These are phyloP conservation scores for Galago senegalensis DNA, from an alignment of 2,797 vertebrate species.

Conservation along the genomic window DNA sequence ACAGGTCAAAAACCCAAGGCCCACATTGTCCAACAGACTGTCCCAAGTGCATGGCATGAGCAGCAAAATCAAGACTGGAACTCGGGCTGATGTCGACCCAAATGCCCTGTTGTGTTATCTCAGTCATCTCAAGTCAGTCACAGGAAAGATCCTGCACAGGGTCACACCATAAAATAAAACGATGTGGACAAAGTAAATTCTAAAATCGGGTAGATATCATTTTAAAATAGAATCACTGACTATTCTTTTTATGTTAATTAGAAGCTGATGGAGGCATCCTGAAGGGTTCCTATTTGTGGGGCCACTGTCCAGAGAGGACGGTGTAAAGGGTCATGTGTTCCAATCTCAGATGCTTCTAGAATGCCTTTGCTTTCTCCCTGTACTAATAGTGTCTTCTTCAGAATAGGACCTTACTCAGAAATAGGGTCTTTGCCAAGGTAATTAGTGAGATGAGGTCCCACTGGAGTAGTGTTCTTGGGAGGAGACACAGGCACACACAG, in stretches of 20 bases:
- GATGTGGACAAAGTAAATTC: not conserved
- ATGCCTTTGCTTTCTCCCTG: not conserved
- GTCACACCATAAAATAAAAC: slow-evolving; percentile 22
- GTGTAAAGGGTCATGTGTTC: not conserved
- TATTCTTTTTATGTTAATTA: not conserved
- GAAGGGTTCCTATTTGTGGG: not conserved
- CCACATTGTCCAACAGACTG: not conserved
- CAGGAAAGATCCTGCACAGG: not conserved
- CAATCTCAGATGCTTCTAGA: not conserved
- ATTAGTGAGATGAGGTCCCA: not conserved
- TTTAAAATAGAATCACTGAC: slow-evolving; percentile 15
- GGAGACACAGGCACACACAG: not conserved
- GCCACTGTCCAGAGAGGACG: not conserved
- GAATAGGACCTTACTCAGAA: slow-evolving; percentile 1
- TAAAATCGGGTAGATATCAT: not conserved
- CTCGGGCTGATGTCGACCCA: not conserved
- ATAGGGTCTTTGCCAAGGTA: not conserved
- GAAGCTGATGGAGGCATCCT: not conserved
- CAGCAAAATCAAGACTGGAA: not conserved
- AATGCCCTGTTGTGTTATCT: not conserved
- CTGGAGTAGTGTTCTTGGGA: not conserved
- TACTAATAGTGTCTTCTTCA: not conserved
- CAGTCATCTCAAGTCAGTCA: not conserved
- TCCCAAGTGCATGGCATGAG: not conserved
- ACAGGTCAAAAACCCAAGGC: not conserved